A percentile compares a stretch with the other conserved stretches of the same genome.
phyloP scores from a whole-genome alignment of 2,888 invertebrate genomes.

The Atherix ibis region DNA sequence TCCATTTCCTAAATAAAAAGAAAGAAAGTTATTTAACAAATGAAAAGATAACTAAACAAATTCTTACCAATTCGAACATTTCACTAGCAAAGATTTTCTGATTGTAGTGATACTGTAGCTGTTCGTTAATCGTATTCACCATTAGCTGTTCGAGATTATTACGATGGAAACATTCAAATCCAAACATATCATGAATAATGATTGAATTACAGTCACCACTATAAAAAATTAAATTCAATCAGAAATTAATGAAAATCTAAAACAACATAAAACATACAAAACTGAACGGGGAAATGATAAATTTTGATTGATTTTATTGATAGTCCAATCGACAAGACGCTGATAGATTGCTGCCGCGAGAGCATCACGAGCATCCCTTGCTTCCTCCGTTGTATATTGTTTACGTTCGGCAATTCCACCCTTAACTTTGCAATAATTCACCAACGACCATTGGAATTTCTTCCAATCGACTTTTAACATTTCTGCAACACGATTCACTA shows the following conservation, averaged over 20 bases:
- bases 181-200: slow-evolving; percentile 74
- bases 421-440: slow-evolving; percentile 73
- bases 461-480: slow-evolving; percentile 62
- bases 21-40: neutral
- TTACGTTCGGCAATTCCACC: slow-evolving; percentile 35
- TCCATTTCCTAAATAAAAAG: slow-evolving; percentile 50
- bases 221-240: slow-evolving; percentile 23
- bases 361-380: slow-evolving; percentile 68
- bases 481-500: slow-evolving; percentile 53
- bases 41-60: neutral
- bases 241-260: too few species aligned
- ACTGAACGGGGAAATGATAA: slow-evolving; percentile 69
- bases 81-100: slow-evolving; percentile 87
- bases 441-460: slow-evolving; percentile 71
- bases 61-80: slow-evolving; percentile 46
- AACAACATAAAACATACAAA: slow-evolving; percentile 48
- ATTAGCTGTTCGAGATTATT: slow-evolving; percentile 79
- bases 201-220: slow-evolving; percentile 75
- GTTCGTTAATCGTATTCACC: slow-evolving; percentile 81
- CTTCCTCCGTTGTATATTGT: slow-evolving; percentile 61
- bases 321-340: slow-evolving; percentile 75
- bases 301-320: slow-evolving; percentile 70
- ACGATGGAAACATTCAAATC: slow-evolving; percentile 78
- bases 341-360: slow-evolving; percentile 72
- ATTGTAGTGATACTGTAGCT: slow-evolving; percentile 84